Percentiles rank a stretch among this genome's conserved stretches.
Evolutionary conservation across 2,113 vertebrate species (phyloP).

Genomic region (Mystacornis crossleyi): DNA sequence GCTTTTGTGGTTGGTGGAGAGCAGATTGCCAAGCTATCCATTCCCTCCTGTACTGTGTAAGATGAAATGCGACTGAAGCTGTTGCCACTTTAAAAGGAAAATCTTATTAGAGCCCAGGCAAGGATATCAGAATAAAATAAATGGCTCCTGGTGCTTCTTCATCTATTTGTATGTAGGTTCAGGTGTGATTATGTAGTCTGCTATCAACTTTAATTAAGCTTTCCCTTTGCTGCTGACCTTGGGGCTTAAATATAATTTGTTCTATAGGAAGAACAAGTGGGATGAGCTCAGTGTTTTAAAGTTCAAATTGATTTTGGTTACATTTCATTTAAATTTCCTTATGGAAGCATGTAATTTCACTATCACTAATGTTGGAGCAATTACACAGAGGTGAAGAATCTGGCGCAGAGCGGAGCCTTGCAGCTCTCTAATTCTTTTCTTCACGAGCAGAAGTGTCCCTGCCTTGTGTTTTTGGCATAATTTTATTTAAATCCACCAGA

Average conservation of each 20-base stretch:
- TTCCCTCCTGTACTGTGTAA: background rate
- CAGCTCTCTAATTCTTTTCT: background rate
- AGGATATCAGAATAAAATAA: background rate
- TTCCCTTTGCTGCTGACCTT: conserved; percentile 32
- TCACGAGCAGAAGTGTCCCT: background rate
- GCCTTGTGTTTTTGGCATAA: background rate
- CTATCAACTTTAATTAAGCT: conserved; percentile 44
- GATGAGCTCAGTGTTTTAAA: background rate
- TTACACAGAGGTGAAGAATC: background rate
- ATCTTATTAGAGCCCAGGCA: conserved; percentile 9
- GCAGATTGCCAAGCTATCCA: conserved; percentile 10
- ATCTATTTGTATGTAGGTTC: conserved; percentile 26
- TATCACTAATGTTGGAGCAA: background rate
- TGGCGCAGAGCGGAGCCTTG: background rate
- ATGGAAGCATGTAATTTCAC: conserved; percentile 29
- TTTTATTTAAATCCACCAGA: background rate
- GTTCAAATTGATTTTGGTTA: conserved; percentile 21
- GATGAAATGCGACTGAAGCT: background rate
- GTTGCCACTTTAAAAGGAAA: background rate
- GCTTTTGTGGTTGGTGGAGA: background rate
- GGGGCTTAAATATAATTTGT: conserved; percentile 5
- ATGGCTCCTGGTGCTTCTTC: conserved; percentile 6
- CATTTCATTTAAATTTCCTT: background rate
- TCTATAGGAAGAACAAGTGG: background rate
- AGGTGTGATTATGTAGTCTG: conserved; percentile 17